Conservation (phyloP, 2,888 invertebrate genomes). For the Leptinotarsa haldemani region DNA sequence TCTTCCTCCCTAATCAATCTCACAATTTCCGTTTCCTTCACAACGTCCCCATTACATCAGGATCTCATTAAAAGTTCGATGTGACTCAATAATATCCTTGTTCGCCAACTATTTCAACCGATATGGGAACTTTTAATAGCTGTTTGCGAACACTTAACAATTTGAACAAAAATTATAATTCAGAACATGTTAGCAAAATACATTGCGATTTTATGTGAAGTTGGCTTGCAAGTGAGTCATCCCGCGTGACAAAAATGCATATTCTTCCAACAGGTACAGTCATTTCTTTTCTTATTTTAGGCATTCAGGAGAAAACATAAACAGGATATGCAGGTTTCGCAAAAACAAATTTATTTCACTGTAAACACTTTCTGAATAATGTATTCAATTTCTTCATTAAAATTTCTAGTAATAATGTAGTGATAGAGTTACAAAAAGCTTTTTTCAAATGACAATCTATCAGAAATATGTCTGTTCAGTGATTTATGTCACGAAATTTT, state of each 20-base stretch:
- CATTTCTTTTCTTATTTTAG: neutral
- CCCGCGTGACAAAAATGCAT: conserved; percentile 40
- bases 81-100: neutral
- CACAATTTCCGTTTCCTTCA: neutral
- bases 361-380: too few relatives aligned
- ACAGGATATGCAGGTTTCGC: too few relatives aligned
- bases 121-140: conserved; percentile 5
- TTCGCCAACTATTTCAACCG: neutral
- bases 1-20: neutral
- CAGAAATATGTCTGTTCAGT: too few relatives aligned
- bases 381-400: too few relatives aligned
- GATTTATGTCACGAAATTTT: too few relatives aligned
- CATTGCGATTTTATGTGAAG: conserved; percentile 43
- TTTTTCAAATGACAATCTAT: too few relatives aligned
- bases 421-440: too few relatives aligned
- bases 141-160: neutral
- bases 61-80: neutral
- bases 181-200: conserved; percentile 37
- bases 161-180: conserved; percentile 39
- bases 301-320: too few relatives aligned
- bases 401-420: too few relatives aligned
- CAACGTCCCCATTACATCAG: neutral
- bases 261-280: conserved; percentile 16
- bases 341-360: too few relatives aligned
- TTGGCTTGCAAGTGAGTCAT: conserved; percentile 42